These are phyloP conservation scores for Palythoa grandiflora DNA, from an alignment of 92 coral and sea anemone genomes.

Conservation along the genomic window DNA sequence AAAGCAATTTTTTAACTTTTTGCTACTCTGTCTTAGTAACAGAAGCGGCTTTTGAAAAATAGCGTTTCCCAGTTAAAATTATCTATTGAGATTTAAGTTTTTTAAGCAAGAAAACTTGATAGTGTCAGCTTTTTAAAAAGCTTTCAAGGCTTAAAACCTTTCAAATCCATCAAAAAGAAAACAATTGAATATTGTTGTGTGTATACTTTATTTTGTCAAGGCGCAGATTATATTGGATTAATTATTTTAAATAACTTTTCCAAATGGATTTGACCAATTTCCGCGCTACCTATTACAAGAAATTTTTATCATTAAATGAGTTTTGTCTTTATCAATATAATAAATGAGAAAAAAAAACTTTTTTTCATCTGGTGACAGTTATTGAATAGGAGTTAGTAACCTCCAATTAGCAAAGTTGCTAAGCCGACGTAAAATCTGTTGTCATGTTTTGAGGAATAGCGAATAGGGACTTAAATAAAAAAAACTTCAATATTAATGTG, in stretches of 20 bases:
- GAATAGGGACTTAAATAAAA: background rate
- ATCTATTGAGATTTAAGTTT: no score
- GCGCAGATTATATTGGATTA: no score
- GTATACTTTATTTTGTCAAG: no score
- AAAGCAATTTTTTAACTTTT: no score
- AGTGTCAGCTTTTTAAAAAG: no score
- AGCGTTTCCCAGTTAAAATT: no score
- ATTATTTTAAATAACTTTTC: background rate
- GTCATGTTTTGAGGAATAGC: background rate
- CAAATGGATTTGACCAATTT: background rate
- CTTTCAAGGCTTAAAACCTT: no score
- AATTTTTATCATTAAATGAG: background rate
- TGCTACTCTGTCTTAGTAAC: no score
- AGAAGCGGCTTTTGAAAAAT: no score
- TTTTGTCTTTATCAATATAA: background rate
- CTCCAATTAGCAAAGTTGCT: conserved; percentile 1
- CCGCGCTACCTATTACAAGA: background rate
- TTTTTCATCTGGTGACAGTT: background rate
- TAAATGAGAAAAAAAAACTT: background rate
- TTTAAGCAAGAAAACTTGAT: no score
- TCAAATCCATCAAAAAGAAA: no score
- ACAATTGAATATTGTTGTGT: no score
- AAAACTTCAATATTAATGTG: background rate
- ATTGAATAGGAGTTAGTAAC: background rate
- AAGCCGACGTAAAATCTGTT: background rate